Conservation (phyloP, 2,113 vertebrate genomes). For the Macaca mulatta region DNA sequence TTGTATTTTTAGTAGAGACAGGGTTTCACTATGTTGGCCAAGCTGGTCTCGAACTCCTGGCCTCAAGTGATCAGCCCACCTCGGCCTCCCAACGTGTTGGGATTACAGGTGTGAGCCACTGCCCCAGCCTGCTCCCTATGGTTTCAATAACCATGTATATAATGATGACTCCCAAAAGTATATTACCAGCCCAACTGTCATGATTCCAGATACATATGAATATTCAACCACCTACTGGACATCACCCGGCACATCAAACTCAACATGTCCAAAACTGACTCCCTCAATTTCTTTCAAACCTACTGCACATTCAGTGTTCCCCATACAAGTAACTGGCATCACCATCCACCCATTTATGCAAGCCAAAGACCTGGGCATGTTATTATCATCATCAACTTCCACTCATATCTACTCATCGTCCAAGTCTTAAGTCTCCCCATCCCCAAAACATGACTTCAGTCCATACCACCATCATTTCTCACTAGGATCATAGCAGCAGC, state of each 20-base stretch:
- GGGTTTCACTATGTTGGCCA: neutral
- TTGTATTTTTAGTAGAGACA: too few relatives aligned
- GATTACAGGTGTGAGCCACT: neutral
- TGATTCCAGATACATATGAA: neutral
- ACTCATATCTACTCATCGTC: neutral
- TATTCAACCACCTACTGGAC: neutral
- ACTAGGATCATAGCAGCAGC: neutral
- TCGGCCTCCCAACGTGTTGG: neutral
- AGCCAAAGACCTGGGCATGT: neutral
- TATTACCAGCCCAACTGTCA: neutral
- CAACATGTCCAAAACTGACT: neutral
- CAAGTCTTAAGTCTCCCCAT: neutral
- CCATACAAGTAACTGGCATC: neutral
- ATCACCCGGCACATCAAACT: neutral
- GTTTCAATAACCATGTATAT: neutral
- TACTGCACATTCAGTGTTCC: neutral
- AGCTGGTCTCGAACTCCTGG: neutral
- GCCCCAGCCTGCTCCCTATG: too few relatives aligned
- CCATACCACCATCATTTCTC: neutral
- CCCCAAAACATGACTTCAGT: neutral
- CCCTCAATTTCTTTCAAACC: constrained; percentile 24
- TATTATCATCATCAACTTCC: neutral
- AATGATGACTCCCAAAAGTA: neutral
- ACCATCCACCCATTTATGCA: neutral
- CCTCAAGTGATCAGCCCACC: neutral